A percentile compares a stretch with the other conserved stretches of the same genome.
Conservation (phyloP, 2,113 vertebrate species). For the Lichenostomus cassidix region DNA sequence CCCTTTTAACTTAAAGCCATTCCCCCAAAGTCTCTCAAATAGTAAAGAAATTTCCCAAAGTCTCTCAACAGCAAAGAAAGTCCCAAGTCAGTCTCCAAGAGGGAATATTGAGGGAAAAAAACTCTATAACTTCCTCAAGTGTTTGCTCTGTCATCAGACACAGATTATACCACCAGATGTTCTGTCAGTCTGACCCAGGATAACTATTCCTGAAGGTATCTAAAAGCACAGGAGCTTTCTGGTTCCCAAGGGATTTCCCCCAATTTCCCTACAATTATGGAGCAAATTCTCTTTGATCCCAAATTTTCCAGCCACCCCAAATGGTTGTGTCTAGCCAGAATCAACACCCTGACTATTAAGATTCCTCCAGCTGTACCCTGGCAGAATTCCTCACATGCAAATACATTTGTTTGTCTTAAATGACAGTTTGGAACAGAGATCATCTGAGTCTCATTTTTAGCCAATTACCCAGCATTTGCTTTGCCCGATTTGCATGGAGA, state of each 20-base stretch:
- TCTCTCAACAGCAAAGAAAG: neutral
- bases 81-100: neutral
- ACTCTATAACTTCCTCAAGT: neutral
- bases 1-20: neutral
- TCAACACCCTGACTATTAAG: neutral
- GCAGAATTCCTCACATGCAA: neutral
- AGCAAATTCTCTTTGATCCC: neutral
- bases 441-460: slow-evolving; percentile 25
- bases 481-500: slow-evolving; percentile 47
- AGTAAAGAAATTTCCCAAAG: neutral
- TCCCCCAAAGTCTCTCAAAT: neutral
- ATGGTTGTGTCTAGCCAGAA: neutral
- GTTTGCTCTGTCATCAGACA: neutral
- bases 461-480: slow-evolving; percentile 51
- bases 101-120: neutral
- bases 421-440: slow-evolving; percentile 38
- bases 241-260: neutral
- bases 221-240: neutral
- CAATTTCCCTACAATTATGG: neutral
- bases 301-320: neutral
- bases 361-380: slow-evolving; percentile 5
- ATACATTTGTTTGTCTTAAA: slow-evolving; percentile 35
- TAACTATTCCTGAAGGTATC: neutral
- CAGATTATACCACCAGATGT: accelerated
- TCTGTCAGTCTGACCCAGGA: neutral